Base-by-base conservation (phyloP, 2,888 invertebrate genomes). In the Cartodere bifasciata region DNA sequence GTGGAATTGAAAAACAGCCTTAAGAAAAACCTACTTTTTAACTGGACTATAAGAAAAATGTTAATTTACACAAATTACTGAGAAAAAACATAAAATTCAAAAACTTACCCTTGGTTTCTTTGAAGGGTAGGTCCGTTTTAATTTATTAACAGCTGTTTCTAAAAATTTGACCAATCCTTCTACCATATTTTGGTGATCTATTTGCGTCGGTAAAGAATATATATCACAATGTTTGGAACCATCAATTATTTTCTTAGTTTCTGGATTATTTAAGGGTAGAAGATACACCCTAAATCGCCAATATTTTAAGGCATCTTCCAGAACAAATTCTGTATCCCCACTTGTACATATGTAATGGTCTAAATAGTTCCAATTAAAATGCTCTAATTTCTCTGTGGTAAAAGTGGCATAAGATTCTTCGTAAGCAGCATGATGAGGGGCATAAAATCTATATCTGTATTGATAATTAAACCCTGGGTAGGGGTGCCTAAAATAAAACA, bases 281-380 rank as follows among this genome's bases (percentile, higher is more conserved):
- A 95, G 63, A 41, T 90, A 80, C 42, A 94, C 83, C 25, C 94
- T 73, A 55, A 90, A 87, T 36, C 94, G 49, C 61, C 61, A 62
- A 46, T 58, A 62, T 49, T 62, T 62, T 23, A 62, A 44, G n/a
- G 88, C 88, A 68, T 91, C 88, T 38, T 78, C 79, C 15, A 92
- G 64, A 16, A 78, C 71, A 63, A 88, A 91, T 55, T 91, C 91
- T 0, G 85, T 84, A 53, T 92, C 91, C 1, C 94, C 94, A 36
- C 90, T 69, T 1, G 90, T 90, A 52, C 92, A 92, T 40, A 95
- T 90, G 55, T 94, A 95, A 57, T 92, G 87, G 62, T 97, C 95
- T 64, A 95, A 72, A 53, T 91, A 90, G 60, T 94, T 95, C 95
- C 95, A 97, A 62, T 90, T 92, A 56, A 86, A 95, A 46, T 85